phyloP scores from a whole-genome alignment of 2,113 vertebrate species.

The Bettongia penicillata region DNA sequence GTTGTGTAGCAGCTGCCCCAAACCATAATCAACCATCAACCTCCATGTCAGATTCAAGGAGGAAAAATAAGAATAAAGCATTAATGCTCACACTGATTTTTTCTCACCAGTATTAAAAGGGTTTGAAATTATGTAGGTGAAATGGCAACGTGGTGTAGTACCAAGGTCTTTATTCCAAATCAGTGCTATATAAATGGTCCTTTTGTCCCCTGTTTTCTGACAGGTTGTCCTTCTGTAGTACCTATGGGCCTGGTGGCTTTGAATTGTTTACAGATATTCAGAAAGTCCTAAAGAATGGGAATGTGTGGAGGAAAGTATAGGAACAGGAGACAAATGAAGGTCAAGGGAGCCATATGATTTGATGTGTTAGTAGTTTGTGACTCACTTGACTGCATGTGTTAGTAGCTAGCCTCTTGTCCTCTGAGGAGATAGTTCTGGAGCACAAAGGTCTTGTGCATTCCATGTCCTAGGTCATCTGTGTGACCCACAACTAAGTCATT shows the following conservation, averaged over 20 bases:
- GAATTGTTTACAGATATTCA: neutral
- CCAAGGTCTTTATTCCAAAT: neutral
- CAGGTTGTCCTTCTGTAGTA: neutral
- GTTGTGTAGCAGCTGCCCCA: neutral
- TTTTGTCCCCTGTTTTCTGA: neutral
- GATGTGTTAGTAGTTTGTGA: neutral
- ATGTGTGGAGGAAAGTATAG: neutral
- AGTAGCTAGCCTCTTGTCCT: neutral
- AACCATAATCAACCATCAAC: neutral
- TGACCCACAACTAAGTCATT: neutral
- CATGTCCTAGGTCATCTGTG: neutral
- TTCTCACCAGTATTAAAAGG: neutral
- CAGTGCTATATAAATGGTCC: neutral
- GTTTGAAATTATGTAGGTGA: neutral
- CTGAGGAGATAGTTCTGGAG: neutral
- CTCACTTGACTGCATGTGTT: neutral
- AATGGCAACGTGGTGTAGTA: neutral
- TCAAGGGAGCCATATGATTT: neutral
- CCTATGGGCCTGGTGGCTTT: neutral
- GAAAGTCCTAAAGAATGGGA: neutral
- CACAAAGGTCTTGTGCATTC: neutral
- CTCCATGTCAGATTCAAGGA: neutral
- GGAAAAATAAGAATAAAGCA: neutral
- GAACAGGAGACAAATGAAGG: neutral
- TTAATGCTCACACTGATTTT: neutral